Evolutionary conservation across 2,888 invertebrate species (phyloP), one percentile per base, ranked within the genome.

Genomic region (Cenopis cana): DNA sequence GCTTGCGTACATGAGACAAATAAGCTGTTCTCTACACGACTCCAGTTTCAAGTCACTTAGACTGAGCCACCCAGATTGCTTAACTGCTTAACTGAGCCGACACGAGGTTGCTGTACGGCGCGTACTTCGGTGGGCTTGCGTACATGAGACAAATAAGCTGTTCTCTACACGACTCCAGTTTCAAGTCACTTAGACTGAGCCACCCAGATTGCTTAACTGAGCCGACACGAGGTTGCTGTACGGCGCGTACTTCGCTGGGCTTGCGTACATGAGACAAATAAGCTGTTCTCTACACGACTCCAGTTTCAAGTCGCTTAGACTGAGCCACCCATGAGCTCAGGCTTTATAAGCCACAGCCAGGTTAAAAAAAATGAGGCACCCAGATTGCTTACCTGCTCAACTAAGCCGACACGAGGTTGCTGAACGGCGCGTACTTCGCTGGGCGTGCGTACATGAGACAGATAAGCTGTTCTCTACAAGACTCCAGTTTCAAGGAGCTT

Each of bases 381-480:
- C n/a, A n/a, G 20, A 12, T 11, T 59, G 9, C 18, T 93, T 89
- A 97, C 97, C 97, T 96, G 92, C 98, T 98, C 61, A 98, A 89
- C 81, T 98, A 98, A 0, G 97, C 97, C 0, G 98, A 98, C 9
- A 98, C 95, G 69, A 98, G 93, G 86, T 98, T 98, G 81, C 97
- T 98, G 83, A 97, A 98, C 0, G 98, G 98, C 0, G 98, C 97
- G 85, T 96, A 98, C 85, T 97, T 97, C 4, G 97, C 97, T 0
- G 98, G 98, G 82, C 96, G 97, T 59, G 96, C 95, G 87, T 98
- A 98, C 97, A 98, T 98, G 76, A 97, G 94, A 82, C 98, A 98
- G 36, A 98, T 96, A 8, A 97, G 94, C 80, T 97, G 95, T 83
- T 98, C 97, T 14, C 97, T 92, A 81, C 98, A 98, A 0, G 91